Evolutionary conservation across 2,888 invertebrate genomes (phyloP).

Genomic region (Shargacucullia verbasci): DNA sequence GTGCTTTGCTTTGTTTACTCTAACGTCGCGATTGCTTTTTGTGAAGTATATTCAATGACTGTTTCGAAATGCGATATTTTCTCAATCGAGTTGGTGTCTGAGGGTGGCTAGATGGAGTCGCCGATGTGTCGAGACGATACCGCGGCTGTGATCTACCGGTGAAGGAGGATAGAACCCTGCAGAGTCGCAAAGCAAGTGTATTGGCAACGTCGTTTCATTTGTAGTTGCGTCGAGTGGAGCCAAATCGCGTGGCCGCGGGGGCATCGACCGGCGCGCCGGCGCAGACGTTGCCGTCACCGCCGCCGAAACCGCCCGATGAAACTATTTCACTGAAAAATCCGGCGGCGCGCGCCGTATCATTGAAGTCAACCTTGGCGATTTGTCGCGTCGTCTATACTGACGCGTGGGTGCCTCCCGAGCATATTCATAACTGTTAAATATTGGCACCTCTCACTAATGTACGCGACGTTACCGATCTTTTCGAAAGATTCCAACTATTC

Average conservation of each 20-base stretch:
- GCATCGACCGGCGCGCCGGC: slow-evolving; percentile 86
- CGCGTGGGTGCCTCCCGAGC: slow-evolving; percentile 82
- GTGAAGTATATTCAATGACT: slow-evolving; percentile 19
- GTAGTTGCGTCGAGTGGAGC: slow-evolving; percentile 76
- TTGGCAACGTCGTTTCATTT: slow-evolving; percentile 74
- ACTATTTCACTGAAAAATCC: slow-evolving; percentile 88
- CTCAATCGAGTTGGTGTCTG: slow-evolving; percentile 1
- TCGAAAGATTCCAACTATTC: slow-evolving; percentile 58
- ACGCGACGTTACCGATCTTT: slow-evolving; percentile 54
- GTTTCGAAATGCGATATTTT: slow-evolving; percentile 21
- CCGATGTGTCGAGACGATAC: slow-evolving; percentile 7
- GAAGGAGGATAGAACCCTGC: slow-evolving; percentile 45
- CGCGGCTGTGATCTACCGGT: slow-evolving; percentile 34
- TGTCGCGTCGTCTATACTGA: slow-evolving; percentile 84
- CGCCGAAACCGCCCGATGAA: slow-evolving; percentile 79
- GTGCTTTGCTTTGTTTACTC: slow-evolving; percentile 39
- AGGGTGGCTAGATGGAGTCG: slow-evolving; percentile 6
- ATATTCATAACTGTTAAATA: slow-evolving; percentile 82
- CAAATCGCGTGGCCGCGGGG: slow-evolving; percentile 84
- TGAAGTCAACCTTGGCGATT: slow-evolving; percentile 86
- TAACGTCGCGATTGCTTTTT: slow-evolving; percentile 35
- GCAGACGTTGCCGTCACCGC: slow-evolving; percentile 87
- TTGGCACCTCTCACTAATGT: slow-evolving; percentile 78
- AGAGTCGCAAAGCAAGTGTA: slow-evolving; percentile 51
- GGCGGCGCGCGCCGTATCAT: slow-evolving; percentile 81